phyloP scores from a whole-genome alignment of 2,113 vertebrate species.

The Capreolus pygargus region DNA sequence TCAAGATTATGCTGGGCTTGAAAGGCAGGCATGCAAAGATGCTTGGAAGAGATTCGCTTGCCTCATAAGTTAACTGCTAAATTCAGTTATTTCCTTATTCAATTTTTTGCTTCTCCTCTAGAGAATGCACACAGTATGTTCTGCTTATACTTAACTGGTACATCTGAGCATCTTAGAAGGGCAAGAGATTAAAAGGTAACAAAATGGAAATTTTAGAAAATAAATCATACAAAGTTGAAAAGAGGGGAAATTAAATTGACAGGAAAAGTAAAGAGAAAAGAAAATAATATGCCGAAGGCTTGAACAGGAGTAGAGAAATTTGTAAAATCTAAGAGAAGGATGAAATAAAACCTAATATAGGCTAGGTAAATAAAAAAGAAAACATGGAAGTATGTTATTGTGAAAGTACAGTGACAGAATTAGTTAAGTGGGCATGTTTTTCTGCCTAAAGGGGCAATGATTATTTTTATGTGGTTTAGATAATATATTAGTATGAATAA shows the following conservation, averaged over 20 bases:
- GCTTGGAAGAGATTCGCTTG: neutral
- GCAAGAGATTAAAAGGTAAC: neutral
- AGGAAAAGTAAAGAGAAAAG: neutral
- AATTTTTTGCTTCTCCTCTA: neutral
- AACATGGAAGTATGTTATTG: neutral
- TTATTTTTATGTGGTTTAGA: neutral
- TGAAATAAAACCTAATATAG: neutral
- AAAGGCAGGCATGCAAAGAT: neutral
- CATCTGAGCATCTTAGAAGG: neutral
- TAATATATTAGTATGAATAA: neutral
- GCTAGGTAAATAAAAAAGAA: neutral
- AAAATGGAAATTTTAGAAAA: neutral
- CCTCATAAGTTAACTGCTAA: neutral
- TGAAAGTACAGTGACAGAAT: neutral
- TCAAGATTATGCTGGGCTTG: neutral
- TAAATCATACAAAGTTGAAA: neutral
- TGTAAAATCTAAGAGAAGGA: neutral
- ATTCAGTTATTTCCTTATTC: neutral
- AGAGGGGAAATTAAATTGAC: no score
- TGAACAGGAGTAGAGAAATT: neutral
- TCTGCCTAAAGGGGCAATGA: neutral
- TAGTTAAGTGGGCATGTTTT: neutral
- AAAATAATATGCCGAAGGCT: neutral
- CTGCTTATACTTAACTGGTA: neutral
- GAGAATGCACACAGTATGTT: neutral